A percentile compares a stretch with the other conserved stretches of the same genome.
phyloP scores from a whole-genome alignment of 37 sponge, comb jelly and placozoan species.

The Corticium candelabrum region DNA sequence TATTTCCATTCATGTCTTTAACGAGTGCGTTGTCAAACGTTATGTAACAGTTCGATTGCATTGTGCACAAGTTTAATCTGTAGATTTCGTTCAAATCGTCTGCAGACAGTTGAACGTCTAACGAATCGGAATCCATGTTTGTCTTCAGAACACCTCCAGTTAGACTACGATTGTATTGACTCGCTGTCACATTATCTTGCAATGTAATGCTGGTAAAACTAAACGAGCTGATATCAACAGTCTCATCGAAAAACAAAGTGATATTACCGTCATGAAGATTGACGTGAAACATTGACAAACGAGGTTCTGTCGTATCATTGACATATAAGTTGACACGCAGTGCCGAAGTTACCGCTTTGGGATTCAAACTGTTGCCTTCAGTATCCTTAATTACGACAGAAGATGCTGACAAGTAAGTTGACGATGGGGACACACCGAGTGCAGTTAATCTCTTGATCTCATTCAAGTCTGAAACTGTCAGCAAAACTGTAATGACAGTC shows the following conservation, averaged over 20 bases:
- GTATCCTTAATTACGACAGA: neutral
- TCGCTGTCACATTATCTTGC: neutral
- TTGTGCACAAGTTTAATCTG: constrained; percentile 51
- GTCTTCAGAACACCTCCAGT: constrained; percentile 26
- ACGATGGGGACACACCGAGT: constrained; percentile 27
- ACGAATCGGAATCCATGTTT: constrained; percentile 12
- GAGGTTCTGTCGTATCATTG: constrained; percentile 33
- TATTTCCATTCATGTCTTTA: constrained; percentile 48
- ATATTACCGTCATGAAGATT: constrained; percentile 64
- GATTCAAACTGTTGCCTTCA: neutral
- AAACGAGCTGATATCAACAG: constrained; percentile 44
- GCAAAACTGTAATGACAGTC: constrained; percentile 37
- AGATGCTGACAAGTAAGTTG: neutral
- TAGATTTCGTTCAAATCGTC: constrained; percentile 49
- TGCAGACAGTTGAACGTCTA: constrained; percentile 21
- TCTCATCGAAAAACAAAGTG: constrained; percentile 64
- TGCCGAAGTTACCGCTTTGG: constrained; percentile 41
- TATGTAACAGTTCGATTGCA: constrained; percentile 36
- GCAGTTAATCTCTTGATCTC: constrained; percentile 35
- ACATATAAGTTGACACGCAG: constrained; percentile 15
- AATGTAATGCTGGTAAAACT: constrained; percentile 20
- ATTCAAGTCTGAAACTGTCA: constrained; percentile 60
- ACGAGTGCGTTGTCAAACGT: constrained; percentile 10
- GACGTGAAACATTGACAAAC: constrained; percentile 17
- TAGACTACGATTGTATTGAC: constrained; percentile 8